These are phyloP conservation scores for Volucella bombylans DNA, from an alignment of 2,888 invertebrate genomes.

Conservation along the genomic window DNA sequence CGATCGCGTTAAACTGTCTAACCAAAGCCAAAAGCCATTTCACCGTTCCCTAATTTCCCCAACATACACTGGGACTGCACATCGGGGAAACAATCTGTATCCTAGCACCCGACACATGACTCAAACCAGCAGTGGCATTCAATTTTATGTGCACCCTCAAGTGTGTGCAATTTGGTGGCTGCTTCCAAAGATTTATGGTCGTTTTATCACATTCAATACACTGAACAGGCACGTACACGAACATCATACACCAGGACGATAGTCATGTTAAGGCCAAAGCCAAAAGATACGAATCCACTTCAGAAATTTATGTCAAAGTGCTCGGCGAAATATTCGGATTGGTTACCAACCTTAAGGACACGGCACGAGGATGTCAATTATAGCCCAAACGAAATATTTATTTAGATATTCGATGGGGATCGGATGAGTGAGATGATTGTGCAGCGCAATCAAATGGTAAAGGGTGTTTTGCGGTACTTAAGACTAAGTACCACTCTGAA, in stretches of 20 bases:
- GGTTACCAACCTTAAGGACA: constrained; percentile 41
- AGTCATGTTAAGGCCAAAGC: not conserved
- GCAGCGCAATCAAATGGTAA: constrained; percentile 24
- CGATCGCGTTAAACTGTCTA: too few relatives aligned
- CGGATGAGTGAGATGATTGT: not conserved
- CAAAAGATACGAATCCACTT: constrained; percentile 17
- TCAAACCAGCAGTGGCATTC: constrained; percentile 18
- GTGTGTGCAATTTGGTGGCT: constrained; percentile 17
- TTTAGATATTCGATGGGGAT: constrained; percentile 14
- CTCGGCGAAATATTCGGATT: constrained; percentile 9
- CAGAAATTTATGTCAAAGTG: constrained; percentile 27
- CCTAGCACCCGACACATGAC: not conserved
- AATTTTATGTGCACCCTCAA: constrained; percentile 27
- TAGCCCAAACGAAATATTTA: constrained; percentile 44
- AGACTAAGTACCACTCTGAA: constrained; percentile 22
- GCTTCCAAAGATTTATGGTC: constrained; percentile 38
- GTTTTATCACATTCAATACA: constrained; percentile 24
- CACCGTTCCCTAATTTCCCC: not conserved
- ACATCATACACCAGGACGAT: not conserved
- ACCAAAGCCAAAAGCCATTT: not conserved
- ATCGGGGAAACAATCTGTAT: not conserved
- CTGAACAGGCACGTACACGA: not conserved
- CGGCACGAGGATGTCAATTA: constrained; percentile 45
- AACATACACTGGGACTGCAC: not conserved
- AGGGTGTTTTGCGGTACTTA: constrained; percentile 36